Base-by-base conservation (phyloP, 2,888 invertebrate species). In the Alloplasta piceator region DNA sequence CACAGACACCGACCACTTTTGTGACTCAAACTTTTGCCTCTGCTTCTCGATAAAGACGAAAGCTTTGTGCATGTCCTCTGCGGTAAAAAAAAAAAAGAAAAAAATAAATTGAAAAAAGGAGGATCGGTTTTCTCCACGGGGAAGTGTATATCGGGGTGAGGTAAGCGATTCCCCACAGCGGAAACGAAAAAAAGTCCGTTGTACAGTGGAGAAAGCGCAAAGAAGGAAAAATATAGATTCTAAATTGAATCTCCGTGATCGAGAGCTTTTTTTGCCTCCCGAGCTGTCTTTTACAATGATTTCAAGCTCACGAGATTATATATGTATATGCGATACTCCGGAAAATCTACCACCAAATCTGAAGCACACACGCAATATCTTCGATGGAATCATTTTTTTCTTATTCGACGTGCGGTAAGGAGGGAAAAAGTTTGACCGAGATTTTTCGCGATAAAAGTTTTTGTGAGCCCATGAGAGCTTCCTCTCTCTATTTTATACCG, bases 171-270 rank as follows among this genome's bases (percentile, higher is more conserved):
- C 26, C 12, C 64, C 55, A 74, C 74, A 60, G 46, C 73, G 56
- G 63, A 56, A 79, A 38, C 63, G 43, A 78, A 26, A 26, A 26
- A 26, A 26, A 26, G 56, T 41, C 70, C 48, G 58, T 46, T 58
- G 36, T 46, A 26, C 26, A 46, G 12, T 14, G 12, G 14, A 41
- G 43, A 75, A 26, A 50, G 61, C 48, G 16, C 67, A 43, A 68
- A 75, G 26, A 41, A 63, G 68, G 68, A 68, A 67, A 26, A 55
- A 63, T 73, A 78, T 72, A 68, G 78, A 78, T 63, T 50, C 61
- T 12, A 56, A 73, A 78, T 78, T 73, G 73, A 73, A 78, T 78
- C 73, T 73, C 48, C 63, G 26, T 26, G 56, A 63, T 78, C 66
- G 78, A 63, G 61, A 55, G 60, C 12, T 36, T 67, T 61, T 60